Conservation (phyloP, 2,797 vertebrate species). For the Peromyscus aztecus region DNA sequence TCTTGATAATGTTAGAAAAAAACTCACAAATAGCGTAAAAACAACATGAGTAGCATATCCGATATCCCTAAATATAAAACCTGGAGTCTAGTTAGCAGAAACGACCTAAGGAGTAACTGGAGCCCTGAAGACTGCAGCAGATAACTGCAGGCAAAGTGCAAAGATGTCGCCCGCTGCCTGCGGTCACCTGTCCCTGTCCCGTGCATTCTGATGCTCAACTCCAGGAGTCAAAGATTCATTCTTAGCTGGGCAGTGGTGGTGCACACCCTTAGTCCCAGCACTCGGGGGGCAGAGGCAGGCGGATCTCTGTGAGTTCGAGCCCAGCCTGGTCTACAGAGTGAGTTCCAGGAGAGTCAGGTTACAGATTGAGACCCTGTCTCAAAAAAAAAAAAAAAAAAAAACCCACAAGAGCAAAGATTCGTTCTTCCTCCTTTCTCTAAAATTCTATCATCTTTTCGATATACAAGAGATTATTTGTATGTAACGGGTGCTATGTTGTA, state of each 20-base stretch:
- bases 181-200: neutral
- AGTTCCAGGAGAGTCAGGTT: neutral
- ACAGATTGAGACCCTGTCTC: neutral
- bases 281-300: neutral
- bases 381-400: neutral
- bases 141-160: too few species aligned
- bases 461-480: conserved; percentile 47
- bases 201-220: neutral
- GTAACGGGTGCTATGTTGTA: neutral
- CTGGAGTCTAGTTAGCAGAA: conserved; percentile 52
- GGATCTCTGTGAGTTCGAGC: neutral
- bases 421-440: conserved; percentile 53
- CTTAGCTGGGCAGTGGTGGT: neutral
- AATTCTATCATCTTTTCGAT: conserved; percentile 41
- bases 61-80: conserved; percentile 43
- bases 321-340: neutral
- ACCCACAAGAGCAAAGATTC: neutral
- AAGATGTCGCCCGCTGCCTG: neutral
- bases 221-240: neutral
- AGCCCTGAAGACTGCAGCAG: neutral
- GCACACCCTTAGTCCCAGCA: neutral
- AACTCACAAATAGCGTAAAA: conserved; percentile 65
- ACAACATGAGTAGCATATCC: conserved; percentile 58
- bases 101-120: neutral
- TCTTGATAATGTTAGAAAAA: conserved; percentile 72